Evolutionary conservation across 2,797 vertebrate species (phyloP), one percentile per base, ranked within the genome.

Genomic region (Dallia pectoralis): DNA sequence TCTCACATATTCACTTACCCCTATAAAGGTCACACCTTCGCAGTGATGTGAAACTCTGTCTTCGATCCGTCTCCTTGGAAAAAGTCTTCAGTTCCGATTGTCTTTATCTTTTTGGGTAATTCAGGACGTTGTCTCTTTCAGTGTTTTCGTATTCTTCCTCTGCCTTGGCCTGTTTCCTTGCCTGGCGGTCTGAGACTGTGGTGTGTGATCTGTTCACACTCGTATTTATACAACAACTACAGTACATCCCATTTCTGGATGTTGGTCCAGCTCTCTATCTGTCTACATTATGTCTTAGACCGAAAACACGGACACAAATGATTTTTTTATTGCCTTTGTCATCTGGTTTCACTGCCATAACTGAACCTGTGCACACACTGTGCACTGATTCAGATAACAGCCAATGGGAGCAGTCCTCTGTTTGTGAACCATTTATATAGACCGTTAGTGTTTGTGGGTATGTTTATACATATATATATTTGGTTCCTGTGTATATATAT

Each of bases 371-470:
- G 87, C 82, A 87, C 83, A 91, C 84, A 90, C 81, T 85, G 88
- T 92, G 90, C 79, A 81, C 72, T 70, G 76, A 84, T 90, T 88
- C 88, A 91, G 87, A 92, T 92, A 91, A 89, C 87, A 76, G n/a
- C n/a, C n/a, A n/a, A n/a, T n/a, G 27, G 16, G 63, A 63, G 16
- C 68, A 68, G 69, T 79, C 81, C 59, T 88, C 87, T 51, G 49
- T 51, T n/a, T 51, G 19, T 16, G 18, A 18, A 51, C 18, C 49
- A 36, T 36, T 36, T 36, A 36, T 7, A 36, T 51, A 19, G 16
- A 18, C 49, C 62, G 68, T 18, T 15, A 71, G 0, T 11, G 49
- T 72, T 53, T 74, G 71, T 63, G 27, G n/a, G 36, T 69, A 66
- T 36, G 18, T 56, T 30, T 19, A 29, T 3, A 3, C 33, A 36